A percentile compares a stretch with the other conserved stretches of the same genome.
Evolutionary conservation across 2,797 vertebrate genomes (phyloP).

Genomic region (Ispidina lecontei): DNA sequence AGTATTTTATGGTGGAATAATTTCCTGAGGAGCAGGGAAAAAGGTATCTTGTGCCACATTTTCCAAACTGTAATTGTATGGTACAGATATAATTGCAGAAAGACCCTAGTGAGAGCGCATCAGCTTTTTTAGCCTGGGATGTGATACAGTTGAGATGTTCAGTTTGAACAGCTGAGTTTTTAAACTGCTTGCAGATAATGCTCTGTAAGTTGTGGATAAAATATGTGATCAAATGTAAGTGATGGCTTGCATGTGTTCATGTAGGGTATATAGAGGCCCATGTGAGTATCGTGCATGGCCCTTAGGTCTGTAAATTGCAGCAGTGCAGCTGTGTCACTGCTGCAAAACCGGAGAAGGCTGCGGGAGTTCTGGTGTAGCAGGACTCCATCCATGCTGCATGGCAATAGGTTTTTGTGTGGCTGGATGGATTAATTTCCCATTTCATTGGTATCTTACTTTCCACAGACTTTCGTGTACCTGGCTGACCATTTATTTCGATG

Average conservation of each 20-base stretch:
- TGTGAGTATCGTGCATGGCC: fast-evolving
- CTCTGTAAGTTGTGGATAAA: neutral
- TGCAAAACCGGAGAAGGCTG: neutral
- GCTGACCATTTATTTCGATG: neutral
- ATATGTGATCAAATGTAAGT: neutral
- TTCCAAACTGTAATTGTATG: neutral
- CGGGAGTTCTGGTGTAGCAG: neutral
- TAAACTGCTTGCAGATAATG: neutral
- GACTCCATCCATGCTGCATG: fast-evolving
- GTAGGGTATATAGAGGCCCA: neutral
- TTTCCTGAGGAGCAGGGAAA: neutral
- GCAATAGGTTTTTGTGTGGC: neutral
- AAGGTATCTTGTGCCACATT: neutral
- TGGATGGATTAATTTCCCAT: neutral
- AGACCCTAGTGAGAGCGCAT: neutral
- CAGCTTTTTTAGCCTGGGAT: neutral
- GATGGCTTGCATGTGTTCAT: fast-evolving
- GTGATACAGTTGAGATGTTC: neutral
- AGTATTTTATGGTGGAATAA: neutral
- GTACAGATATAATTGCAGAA: neutral
- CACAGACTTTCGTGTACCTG: neutral
- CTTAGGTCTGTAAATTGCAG: fast-evolving
- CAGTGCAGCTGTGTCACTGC: neutral
- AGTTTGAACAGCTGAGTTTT: neutral
- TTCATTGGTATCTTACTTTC: neutral